These are phyloP conservation scores for Macrosteles quadrilineatus DNA, from an alignment of 1,140 invertebrate genomes.

Conservation along the genomic window DNA sequence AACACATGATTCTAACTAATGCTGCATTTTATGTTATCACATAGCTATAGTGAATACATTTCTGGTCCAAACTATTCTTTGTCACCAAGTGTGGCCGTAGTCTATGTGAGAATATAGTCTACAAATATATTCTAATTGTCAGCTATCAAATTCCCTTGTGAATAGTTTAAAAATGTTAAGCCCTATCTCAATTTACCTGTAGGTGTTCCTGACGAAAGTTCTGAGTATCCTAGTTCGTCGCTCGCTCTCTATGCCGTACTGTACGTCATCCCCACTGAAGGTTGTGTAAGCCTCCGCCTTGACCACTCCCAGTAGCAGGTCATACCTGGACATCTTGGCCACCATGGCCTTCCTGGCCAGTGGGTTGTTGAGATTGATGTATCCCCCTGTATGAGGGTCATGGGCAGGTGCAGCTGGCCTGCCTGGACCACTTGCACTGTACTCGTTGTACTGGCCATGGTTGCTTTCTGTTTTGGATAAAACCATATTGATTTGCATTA, in stretches of 20 bases:
- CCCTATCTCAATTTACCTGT: too few relatives aligned
- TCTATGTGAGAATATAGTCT: too few relatives aligned
- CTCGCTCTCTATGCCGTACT: conserved; percentile 88
- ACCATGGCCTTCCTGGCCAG: conserved; percentile 71
- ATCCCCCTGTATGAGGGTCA: background rate
- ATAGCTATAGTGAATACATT: too few relatives aligned
- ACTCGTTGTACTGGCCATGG: conserved; percentile 2
- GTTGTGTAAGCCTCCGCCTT: conserved; percentile 84
- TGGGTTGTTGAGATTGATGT: conserved; percentile 6
- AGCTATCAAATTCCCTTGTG: too few relatives aligned
- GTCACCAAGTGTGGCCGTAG: too few relatives aligned
- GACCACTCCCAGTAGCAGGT: conserved; percentile 91
- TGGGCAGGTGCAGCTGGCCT: conserved; percentile 14
- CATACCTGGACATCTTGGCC: conserved; percentile 74
- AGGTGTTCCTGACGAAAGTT: conserved; percentile 91
- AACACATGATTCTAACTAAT: too few relatives aligned
- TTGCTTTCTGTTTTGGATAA: background rate
- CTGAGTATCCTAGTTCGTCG: conserved; percentile 85
- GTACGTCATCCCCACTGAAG: conserved; percentile 86
- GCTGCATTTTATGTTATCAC: too few relatives aligned
- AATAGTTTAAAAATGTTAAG: too few relatives aligned
- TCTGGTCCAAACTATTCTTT: too few relatives aligned
- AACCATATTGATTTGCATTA: too few relatives aligned
- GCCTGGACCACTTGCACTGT: conserved; percentile 1
- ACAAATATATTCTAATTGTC: too few relatives aligned